Percentiles rank a stretch among this genome's conserved stretches.
Conservation (phyloP, 2,797 vertebrate genomes). For the Aldrovandia affinis region DNA sequence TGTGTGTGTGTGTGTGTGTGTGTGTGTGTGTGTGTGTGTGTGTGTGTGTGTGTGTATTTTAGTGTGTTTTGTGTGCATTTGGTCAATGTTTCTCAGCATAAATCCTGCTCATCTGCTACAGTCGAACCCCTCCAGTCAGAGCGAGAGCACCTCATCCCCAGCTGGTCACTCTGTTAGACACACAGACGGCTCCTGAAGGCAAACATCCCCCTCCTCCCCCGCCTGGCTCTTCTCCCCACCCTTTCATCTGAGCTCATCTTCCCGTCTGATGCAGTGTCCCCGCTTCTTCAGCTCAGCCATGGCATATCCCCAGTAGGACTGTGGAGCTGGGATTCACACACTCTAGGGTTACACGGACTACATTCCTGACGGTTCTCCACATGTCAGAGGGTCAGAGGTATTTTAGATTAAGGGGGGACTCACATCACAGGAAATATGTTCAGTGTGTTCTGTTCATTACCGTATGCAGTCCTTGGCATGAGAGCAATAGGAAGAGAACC, state of each 20-base stretch:
- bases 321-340: constrained; percentile 1
- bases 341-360: not conserved
- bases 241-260: not conserved
- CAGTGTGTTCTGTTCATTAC: constrained; percentile 2
- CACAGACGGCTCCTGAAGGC: too few species aligned
- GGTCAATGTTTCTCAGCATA: not conserved
- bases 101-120: not conserved
- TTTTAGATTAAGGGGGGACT: not conserved
- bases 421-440: not conserved
- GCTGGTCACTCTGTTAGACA: not conserved
- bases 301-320: not conserved
- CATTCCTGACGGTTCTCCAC: not conserved
- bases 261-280: not conserved
- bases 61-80: not conserved
- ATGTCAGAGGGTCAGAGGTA: not conserved
- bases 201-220: not conserved
- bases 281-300: not conserved
- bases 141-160: not conserved
- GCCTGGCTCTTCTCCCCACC: not conserved
- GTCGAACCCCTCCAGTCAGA: not conserved
- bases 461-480: not conserved
- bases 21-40: not conserved
- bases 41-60: not conserved
- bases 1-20: not conserved
- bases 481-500: not conserved